phyloP scores from a whole-genome alignment of 2,888 invertebrate species.

The Lingula anatina region DNA sequence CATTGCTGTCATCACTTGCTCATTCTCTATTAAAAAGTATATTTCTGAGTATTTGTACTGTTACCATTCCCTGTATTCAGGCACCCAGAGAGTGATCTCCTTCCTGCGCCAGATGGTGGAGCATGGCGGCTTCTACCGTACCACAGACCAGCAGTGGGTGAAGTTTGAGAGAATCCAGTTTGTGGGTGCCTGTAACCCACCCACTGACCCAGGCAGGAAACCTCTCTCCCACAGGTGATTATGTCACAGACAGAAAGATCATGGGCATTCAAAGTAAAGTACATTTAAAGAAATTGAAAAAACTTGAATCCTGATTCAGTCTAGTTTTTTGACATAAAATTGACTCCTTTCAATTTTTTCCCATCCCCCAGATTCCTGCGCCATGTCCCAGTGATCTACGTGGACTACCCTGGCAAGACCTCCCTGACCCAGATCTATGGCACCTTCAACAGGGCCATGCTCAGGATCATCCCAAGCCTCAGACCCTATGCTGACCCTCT shows the following conservation, averaged over 20 bases:
- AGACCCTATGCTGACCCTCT: conserved; percentile 92
- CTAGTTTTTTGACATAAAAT: too few species aligned
- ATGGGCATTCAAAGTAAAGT: too few species aligned
- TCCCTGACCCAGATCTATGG: conserved; percentile 96
- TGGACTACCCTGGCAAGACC: conserved; percentile 97
- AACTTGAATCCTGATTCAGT: too few species aligned
- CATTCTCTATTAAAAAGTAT: too few species aligned
- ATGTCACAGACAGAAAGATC: too few species aligned
- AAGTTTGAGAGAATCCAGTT: conserved; percentile 96
- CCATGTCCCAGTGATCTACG: conserved; percentile 98
- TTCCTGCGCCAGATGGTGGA: conserved; percentile 97
- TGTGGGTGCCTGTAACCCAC: conserved; percentile 99
- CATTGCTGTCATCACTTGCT: too few species aligned
- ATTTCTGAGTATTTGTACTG: too few species aligned
- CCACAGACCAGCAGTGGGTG: conserved; percentile 89
- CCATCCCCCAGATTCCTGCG: conserved; percentile 61
- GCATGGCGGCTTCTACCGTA: conserved; percentile 65
- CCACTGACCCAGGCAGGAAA: conserved; percentile 97
- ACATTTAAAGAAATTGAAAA: too few species aligned
- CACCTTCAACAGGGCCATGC: conserved; percentile 97
- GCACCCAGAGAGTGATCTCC: conserved; percentile 91
- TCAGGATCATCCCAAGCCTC: conserved; percentile 85
- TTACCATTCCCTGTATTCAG: too few species aligned
- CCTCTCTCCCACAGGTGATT: conserved; percentile 85
- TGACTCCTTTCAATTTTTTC: too few species aligned